Evolutionary conservation across 2,888 invertebrate genomes (phyloP), one percentile per base, ranked within the genome.

Genomic region (Saturnia pavonia): DNA sequence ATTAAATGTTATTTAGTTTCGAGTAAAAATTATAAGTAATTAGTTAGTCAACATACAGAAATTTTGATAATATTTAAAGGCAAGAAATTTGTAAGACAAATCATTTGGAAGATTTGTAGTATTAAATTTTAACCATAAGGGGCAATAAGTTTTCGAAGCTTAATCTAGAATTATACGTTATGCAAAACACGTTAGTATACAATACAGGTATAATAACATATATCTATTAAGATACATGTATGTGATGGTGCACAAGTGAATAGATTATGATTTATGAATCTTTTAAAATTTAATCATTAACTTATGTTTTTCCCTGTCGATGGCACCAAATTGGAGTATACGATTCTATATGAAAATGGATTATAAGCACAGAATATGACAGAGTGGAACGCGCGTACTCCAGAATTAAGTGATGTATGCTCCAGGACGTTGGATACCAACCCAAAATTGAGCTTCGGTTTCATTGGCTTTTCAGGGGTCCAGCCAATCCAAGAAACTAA

Each of bases 201-300:
- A 57, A 57, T 25, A 25, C 14, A 57, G 2, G 19, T 54, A 57
- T 27, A 3, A 27, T 57, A 57, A 57, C 54, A 54, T 57, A 57
- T 25, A 57, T 57, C 25, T 57, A 57, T 57, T 57, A 57, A 25
- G 57, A 57, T 11, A 57, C 57, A 57, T 27, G 57, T 57, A 57
- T 57, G 57, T 27, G 57, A 57, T 57, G 57, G 25, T 27, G 25
- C 25, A 14, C 57, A 27, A 25, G 14, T 25, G 57, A 57, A 57
- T 57, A 57, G 25, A 14, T 12, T 57, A 1, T 25, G 9, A 11
- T 57, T 14, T 14, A 25, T 25, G 25, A 57, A 6, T 27, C 25
- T 12, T 12, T 54, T 54, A 57, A 25, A 57, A 57, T 25, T 9
- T 1, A 8, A 54, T 9, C 54, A 54, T 22, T 54, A 19, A 54